phyloP scores from a whole-genome alignment of 2,113 vertebrate genomes.

The chimpanzee (Pan troglodytes) region NHGRI_mPanTro3-v2.1_pri NC_072410.2:101434001-101434500 shows the following conservation, averaged over 20 bases:
- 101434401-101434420: not conserved
- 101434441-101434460: not conserved
- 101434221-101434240: constrained; percentile 1
- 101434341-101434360: not conserved
- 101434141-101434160: not conserved
- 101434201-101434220: not conserved
- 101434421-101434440: not conserved
- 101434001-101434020: not conserved
- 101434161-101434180: not conserved
- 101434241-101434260: not conserved
- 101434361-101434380: not conserved
- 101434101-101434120: not conserved
- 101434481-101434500: not conserved
- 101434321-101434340: not conserved
- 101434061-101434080: not conserved
- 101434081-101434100: not conserved
- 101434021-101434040: not conserved
- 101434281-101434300: not conserved
- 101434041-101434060: not conserved
- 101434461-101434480: not conserved
- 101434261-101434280: not conserved
- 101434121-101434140: not conserved
- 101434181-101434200: not conserved
- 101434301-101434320: not conserved
- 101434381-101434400: not conserved